phyloP scores from a whole-genome alignment of 2,113 vertebrate genomes.

The Pteropus alecto region DNA sequence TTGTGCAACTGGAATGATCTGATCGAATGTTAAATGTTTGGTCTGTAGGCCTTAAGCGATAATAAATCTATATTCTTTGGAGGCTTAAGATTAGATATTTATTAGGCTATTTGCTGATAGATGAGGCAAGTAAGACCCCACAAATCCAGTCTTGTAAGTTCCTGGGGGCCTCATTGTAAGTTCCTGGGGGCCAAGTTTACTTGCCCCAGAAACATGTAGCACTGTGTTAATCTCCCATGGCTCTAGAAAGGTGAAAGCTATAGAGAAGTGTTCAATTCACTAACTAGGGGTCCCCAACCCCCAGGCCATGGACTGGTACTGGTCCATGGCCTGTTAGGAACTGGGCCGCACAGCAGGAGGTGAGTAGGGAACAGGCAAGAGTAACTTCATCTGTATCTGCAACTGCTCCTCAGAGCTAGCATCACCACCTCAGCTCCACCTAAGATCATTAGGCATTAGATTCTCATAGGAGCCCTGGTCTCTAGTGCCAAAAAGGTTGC shows the following conservation, averaged over 20 bases:
- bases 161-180: not conserved
- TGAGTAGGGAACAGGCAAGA: too few species aligned
- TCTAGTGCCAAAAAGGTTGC: too few species aligned
- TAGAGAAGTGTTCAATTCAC: not conserved
- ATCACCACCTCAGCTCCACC: too few species aligned
- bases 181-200: not conserved
- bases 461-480: too few species aligned
- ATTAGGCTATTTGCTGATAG: not conserved
- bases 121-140: not conserved
- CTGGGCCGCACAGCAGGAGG: too few species aligned
- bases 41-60: not conserved
- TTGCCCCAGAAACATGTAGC: not conserved
- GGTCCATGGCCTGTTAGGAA: too few species aligned
- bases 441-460: too few species aligned
- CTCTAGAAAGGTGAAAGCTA: conserved; percentile 21
- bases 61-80: conserved; percentile 28
- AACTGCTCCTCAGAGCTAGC: too few species aligned
- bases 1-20: conserved; percentile 40
- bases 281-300: not conserved
- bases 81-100: not conserved
- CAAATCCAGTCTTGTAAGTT: not conserved
- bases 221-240: not conserved
- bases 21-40: not conserved
- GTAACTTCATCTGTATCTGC: too few species aligned
- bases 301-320: too few species aligned